Evolutionary conservation across 2,113 vertebrate species (phyloP), one percentile per base, ranked within the genome.

Genomic region (Gavia stellata): DNA sequence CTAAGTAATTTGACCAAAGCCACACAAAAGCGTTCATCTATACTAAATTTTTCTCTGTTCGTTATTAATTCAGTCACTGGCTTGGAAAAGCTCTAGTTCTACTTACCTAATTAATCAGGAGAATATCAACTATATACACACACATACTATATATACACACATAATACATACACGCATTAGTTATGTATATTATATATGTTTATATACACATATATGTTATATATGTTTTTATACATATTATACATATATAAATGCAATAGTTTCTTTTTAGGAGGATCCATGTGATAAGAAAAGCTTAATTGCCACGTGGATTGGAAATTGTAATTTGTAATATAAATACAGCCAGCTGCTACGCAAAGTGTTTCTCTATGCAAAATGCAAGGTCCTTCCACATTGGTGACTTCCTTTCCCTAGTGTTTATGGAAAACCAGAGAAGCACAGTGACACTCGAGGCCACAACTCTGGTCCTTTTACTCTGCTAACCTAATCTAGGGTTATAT

Each of bases 1-100:
- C 66, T 65, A 73, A 95, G 78, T 83, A 90, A 94, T 86, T 93
- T 78, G 38, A 94, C 81, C 82, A 90, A 94, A 94, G 79, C 81
- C 93, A 95, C 92, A 96, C 23, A 0, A 93, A 96, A 95, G 71
- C 10, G 2, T 45, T 92, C 78, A 92, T 63, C 66, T 94, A 36
- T 16, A 66, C 58, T 90, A 89, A 87, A 83, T 90, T 71, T 38
- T 96, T 85, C 40, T 70, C n/a, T 33, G 13, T 68, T 94, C 9
- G 0, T 81, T 94, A 90, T 91, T 83, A 86, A 92, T 65, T 88
- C 25, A 14, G 74, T 66, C 90, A 86, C 49, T 88, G 38, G 18
- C 53, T 88, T 40, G 25, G 45, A 92, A 90, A 87, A 66, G 11
- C 31, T 79, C 49, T 59, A 67, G 68, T 45, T 66, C 61, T 73